Conservation (phyloP, 2,888 invertebrate species). For the Caenorhabditis parvicauda region DNA sequence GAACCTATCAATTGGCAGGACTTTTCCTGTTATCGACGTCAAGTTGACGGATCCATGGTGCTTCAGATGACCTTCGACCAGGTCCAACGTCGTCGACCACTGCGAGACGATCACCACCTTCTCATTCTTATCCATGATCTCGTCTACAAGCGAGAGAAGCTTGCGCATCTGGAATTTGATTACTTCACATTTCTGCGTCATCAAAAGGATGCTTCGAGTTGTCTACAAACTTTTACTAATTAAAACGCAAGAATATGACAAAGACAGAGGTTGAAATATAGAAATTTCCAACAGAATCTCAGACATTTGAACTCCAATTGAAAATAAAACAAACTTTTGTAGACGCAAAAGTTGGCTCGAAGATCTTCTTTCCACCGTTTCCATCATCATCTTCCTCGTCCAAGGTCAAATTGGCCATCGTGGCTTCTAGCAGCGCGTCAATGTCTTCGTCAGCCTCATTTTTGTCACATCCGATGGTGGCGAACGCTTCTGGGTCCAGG, state of each 20-base stretch:
- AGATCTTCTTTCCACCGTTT: conserved; percentile 25
- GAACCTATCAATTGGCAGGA: conserved; percentile 66
- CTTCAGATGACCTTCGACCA: conserved; percentile 73
- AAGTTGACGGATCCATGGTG: conserved; percentile 58
- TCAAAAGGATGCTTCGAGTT: too few relatives aligned
- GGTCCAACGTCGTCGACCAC: conserved; percentile 80
- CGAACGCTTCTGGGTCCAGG: conserved; percentile 54
- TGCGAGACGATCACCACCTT: conserved; percentile 78
- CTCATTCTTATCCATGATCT: conserved; percentile 26
- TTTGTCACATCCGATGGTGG: conserved; percentile 36
- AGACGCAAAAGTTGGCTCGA: conserved; percentile 25
- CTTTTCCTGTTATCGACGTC: conserved; percentile 75
- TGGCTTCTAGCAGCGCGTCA: conserved; percentile 30
- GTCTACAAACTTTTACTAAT: too few relatives aligned
- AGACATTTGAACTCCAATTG: background rate
- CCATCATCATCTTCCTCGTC: conserved; percentile 19
- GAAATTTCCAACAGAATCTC: too few relatives aligned
- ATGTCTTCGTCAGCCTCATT: conserved; percentile 14
- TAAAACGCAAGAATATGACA: too few relatives aligned
- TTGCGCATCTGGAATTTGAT: conserved; percentile 25
- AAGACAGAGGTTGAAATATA: too few relatives aligned
- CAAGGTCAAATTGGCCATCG: conserved; percentile 41
- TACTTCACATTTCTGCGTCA: background rate
- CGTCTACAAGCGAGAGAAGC: conserved; percentile 20
- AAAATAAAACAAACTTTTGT: conserved; percentile 22